phyloP scores from a whole-genome alignment of 2,797 vertebrate genomes.

The Takifugu rubripes region DNA sequence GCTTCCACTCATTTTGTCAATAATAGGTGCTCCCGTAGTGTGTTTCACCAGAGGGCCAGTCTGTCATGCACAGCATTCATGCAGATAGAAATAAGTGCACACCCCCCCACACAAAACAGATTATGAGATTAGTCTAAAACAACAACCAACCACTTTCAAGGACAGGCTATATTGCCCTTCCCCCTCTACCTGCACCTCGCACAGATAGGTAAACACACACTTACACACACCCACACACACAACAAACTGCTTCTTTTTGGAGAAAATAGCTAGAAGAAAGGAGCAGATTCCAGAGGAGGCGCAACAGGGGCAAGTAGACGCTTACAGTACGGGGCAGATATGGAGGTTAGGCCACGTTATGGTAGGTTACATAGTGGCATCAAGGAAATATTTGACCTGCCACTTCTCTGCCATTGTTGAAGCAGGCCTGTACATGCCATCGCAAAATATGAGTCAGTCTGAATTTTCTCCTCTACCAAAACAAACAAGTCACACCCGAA shows the following conservation, averaged over 20 bases:
- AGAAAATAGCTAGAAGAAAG: slow-evolving; percentile 1
- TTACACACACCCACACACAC: background rate
- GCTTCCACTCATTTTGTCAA: slow-evolving; percentile 27
- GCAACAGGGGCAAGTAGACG: background rate
- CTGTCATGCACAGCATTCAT: slow-evolving; percentile 13
- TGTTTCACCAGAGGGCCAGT: slow-evolving; percentile 45
- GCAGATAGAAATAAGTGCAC: background rate
- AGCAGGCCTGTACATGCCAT: slow-evolving; percentile 34
- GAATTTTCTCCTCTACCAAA: too few relatives aligned
- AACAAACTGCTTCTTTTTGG: background rate
- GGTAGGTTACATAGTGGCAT: slow-evolving; percentile 42
- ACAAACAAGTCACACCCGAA: background rate
- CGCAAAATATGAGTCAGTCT: background rate
- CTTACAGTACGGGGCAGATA: slow-evolving; percentile 10
- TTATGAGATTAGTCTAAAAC: slow-evolving; percentile 76
- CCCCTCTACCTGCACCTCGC: slow-evolving; percentile 7
- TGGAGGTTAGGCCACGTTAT: background rate
- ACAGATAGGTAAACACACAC: background rate
- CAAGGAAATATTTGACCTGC: slow-evolving; percentile 19
- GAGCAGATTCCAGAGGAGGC: background rate
- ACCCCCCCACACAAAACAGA: slow-evolving; percentile 38
- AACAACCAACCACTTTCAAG: slow-evolving; percentile 55
- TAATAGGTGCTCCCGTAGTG: slow-evolving; percentile 57
- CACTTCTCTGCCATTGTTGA: slow-evolving; percentile 20
- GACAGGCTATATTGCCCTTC: slow-evolving; percentile 41